Percentiles rank a stretch among this genome's conserved stretches.
Conservation (phyloP, 2,888 invertebrate genomes). For the Tanytarsus gracilentus region DNA sequence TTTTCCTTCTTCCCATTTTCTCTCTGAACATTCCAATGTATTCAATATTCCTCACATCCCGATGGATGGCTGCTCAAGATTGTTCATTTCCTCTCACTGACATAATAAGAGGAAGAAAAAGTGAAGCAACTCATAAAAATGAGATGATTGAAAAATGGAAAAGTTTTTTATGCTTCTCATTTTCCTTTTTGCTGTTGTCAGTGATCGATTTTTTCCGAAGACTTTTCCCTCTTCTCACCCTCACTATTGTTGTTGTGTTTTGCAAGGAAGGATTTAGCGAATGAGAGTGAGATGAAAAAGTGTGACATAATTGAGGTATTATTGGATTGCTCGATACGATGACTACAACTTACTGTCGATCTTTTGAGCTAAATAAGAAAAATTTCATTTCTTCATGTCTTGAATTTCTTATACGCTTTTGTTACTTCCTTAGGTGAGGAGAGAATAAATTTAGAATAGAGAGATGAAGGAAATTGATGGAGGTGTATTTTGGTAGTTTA, state of each 20-base stretch:
- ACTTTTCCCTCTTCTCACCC: neutral
- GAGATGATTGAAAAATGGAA: conserved; percentile 27
- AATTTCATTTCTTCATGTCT: too few species aligned
- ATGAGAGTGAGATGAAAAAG: neutral
- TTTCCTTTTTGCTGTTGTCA: conserved; percentile 4
- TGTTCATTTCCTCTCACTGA: conserved; percentile 26
- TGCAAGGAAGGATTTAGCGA: neutral
- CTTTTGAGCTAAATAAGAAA: too few species aligned
- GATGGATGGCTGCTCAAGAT: conserved; percentile 13
- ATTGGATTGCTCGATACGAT: conserved; percentile 23
- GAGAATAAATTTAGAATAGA: neutral
- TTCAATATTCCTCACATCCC: neutral
- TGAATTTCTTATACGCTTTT: too few species aligned
- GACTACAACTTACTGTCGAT: neutral
- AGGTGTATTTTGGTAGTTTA: too few species aligned
- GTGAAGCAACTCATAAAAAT: conserved; percentile 14
- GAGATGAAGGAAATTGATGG: neutral
- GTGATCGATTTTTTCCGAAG: conserved; percentile 22
- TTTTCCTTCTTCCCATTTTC: neutral
- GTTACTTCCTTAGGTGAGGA: too few species aligned
- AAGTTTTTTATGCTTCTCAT: conserved; percentile 14
- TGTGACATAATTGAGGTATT: conserved; percentile 27
- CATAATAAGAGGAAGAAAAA: too few species aligned
- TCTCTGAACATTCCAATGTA: neutral
- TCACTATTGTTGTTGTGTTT: neutral